Percentiles rank a stretch among this genome's conserved stretches.
Conservation (phyloP, 2,888 invertebrate genomes). For the Hypomecis punctinalis region DNA sequence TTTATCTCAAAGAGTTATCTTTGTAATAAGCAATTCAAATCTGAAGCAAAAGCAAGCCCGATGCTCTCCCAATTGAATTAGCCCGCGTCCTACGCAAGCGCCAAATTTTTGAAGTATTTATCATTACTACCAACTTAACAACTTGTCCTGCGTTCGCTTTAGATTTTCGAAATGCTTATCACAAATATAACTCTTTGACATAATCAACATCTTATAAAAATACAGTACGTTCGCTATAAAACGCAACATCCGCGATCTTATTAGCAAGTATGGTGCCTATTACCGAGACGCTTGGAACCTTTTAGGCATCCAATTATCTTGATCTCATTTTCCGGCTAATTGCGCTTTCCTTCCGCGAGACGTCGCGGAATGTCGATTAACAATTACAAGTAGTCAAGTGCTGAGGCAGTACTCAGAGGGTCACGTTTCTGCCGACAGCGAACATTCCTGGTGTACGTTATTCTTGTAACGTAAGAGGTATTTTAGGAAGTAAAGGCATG, state of each 20-base stretch:
- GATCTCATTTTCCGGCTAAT: slow-evolving; percentile 48
- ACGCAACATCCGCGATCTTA: background rate
- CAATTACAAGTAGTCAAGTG: slow-evolving; percentile 61
- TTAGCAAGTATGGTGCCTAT: background rate
- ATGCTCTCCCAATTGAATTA: no score
- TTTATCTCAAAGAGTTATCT: no score
- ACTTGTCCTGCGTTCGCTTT: no score
- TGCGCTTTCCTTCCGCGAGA: slow-evolving; percentile 62
- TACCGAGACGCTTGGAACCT: background rate
- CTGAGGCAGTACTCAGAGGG: background rate
- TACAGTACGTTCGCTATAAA: background rate
- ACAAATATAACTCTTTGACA: background rate
- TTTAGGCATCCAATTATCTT: slow-evolving; percentile 33
- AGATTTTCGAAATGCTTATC: no score
- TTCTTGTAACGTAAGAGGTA: no score
- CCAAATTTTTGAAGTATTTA: no score
- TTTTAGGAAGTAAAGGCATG: no score
- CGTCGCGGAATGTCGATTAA: slow-evolving; percentile 61
- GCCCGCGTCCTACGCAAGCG: no score
- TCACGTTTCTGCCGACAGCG: background rate
- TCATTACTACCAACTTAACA: no score
- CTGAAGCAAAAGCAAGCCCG: no score
- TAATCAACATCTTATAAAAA: background rate
- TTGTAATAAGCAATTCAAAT: no score
- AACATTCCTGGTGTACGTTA: background rate